These are phyloP conservation scores for Megathymus violae DNA, from an alignment of 1,140 invertebrate genomes.

Conservation along the genomic window DNA sequence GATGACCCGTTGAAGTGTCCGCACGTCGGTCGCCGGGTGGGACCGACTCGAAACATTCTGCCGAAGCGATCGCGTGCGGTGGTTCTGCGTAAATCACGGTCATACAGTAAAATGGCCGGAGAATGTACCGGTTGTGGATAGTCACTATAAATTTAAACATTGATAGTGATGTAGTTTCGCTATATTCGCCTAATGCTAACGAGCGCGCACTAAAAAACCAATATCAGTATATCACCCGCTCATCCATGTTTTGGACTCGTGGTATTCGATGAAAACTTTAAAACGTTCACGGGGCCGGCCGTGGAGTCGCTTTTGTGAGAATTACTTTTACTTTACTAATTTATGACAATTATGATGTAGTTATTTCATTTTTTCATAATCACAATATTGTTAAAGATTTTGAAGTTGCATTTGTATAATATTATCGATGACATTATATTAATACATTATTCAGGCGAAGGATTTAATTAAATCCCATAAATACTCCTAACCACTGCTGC, in stretches of 20 bases:
- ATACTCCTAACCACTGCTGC: constrained; percentile 16
- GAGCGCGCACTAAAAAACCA: constrained; percentile 72
- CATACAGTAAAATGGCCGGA: constrained; percentile 38
- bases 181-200: constrained; percentile 73
- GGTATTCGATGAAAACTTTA: constrained; percentile 68
- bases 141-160: constrained; percentile 76
- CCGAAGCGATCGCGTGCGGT: constrained; percentile 37
- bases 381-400: background rate
- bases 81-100: constrained; percentile 49
- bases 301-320: constrained; percentile 48
- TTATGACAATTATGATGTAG: background rate
- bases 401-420: background rate
- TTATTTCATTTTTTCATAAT: background rate
- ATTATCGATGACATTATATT: background rate
- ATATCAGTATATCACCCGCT: constrained; percentile 78
- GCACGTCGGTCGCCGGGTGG: too few species aligned
- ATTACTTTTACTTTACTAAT: constrained; percentile 14
- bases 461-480: constrained; percentile 30
- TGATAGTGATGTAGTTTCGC: constrained; percentile 69
- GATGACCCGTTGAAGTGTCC: constrained; percentile 38
- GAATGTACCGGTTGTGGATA: constrained; percentile 59
- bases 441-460: constrained; percentile 12
- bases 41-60: constrained; percentile 35
- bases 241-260: constrained; percentile 70
- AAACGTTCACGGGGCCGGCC: constrained; percentile 49